Base-by-base conservation (phyloP, 2,888 invertebrate genomes). In the Drosophila acutilabella region DNA sequence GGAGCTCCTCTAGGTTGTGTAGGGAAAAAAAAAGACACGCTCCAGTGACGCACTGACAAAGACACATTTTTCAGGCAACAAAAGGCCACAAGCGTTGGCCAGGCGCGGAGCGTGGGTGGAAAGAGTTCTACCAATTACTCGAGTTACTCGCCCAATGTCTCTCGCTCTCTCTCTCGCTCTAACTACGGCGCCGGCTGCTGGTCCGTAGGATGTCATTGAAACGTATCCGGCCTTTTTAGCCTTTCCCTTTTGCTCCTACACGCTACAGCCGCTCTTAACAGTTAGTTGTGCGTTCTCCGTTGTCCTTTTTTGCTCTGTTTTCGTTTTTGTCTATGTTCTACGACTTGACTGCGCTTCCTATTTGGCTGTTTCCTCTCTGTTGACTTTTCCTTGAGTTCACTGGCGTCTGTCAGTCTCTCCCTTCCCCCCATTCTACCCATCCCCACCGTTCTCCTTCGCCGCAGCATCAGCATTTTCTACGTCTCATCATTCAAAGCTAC, bases 21-120 rank as follows among this genome's bases (percentile, higher is more conserved):
- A 4, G 54, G 45, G 7, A 33, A 23, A 10, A 33, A 23, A 6
- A 3, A 6, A 23, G 5, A 13, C 74, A 87, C 79, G 82, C 88
- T 84, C 64, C 79, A 87, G 71, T 81, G 85, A 78, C 76, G 85
- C 88, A 78, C 64, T 84, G 88, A 83, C 88, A 83, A 87, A 83
- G 88, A 81, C 85, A 76, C 82, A 87, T 87, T 84, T 87, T 80
- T 74, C 71, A 67, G 72, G 57, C 65, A 68, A 67, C 71, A 66
- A 67, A 53, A 70, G 75, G 56, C 62, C 61, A 23, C n/a, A 13
- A n/a, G 36, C 30, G 6, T 8, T 38, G 36, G 36, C 11, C 30
- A 2, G 2, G 13, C 2, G 10, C 10, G 30, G 52, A 1, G 36
- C 33, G 2, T n/a, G 4, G 13, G 40, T 13, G 13, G 7, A 40